Base-by-base conservation (phyloP, 1,140 invertebrate genomes). In the Eueides isabella region DNA sequence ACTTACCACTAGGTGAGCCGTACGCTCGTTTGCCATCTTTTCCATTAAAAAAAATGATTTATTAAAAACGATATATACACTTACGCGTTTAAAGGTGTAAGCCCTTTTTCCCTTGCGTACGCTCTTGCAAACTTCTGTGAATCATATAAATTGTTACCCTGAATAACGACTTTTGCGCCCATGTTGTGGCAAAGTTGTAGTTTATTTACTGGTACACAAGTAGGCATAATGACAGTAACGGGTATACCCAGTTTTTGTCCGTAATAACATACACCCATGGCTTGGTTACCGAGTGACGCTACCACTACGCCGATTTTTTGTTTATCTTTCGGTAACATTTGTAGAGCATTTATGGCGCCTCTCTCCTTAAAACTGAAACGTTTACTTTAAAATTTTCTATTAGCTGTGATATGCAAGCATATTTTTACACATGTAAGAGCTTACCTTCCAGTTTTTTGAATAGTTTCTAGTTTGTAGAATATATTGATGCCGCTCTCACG, bases 191-290 rank as follows among this genome's bases (percentile, higher is more conserved):
- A 97, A 16, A 94, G 92, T 69, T 96, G 94, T 38, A 97, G 94
- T 88, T 97, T 97, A 94, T 96, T 96, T 16, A 98, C 94, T 0
- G 96, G 95, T 0, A 96, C 95, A 14, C 94, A 88, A 0, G 94
- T 92, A 1, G 97, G 97, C 96, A 98, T 97, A 5, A 98, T 95
- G 2, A 98, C 96, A 0, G 96, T 96, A 2, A 97, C 95, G 0
- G 96, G 95, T 66, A 98, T 95, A 4, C 93, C 93, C 1, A 97
- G 89, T 61, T 95, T 89, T 28, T 94, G 86, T 0, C 96, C 97
- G 83, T 97, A 96, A 82, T 96, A 97, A 61, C 95, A 95, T 23
- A 97, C 88, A 95, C 97, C 91, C 6, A 84, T 66, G 0, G 83
- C 88, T 44, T 90, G 84, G 65, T 98, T 98, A 0, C 97, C 97